A percentile compares a stretch with the other conserved stretches of the same genome.
These are phyloP conservation scores for Thalassaphorura encarpata DNA, from an alignment of 1,140 invertebrate genomes.

Conservation along the genomic window DNA sequence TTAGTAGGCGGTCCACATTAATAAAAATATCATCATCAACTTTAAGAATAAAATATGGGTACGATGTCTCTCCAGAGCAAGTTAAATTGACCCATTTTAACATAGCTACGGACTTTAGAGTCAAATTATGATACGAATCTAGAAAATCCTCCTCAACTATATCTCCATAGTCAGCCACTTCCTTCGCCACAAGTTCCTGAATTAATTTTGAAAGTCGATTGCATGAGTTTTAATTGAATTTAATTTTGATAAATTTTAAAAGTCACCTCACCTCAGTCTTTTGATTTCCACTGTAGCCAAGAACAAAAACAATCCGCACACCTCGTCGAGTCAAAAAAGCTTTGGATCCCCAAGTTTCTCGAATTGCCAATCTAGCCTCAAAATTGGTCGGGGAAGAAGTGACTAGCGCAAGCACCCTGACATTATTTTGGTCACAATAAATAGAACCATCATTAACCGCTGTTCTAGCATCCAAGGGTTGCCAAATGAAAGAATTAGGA, in stretches of 20 bases:
- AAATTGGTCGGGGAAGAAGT: slow-evolving; percentile 25
- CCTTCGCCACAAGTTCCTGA: slow-evolving; percentile 47
- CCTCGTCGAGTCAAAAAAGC: slow-evolving; percentile 43
- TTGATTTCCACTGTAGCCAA: slow-evolving; percentile 24
- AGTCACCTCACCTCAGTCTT: slow-evolving; percentile 16
- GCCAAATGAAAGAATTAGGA: slow-evolving; percentile 19
- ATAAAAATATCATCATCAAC: slow-evolving; percentile 47
- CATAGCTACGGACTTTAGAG: slow-evolving; percentile 75
- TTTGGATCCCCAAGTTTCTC: slow-evolving; percentile 68
- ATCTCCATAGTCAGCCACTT: slow-evolving; percentile 57
- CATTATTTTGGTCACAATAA: slow-evolving; percentile 17
- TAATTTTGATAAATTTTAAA: neutral
- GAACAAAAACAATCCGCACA: slow-evolving; percentile 26
- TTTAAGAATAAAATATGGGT: slow-evolving; percentile 40
- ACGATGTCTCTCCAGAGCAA: slow-evolving; percentile 16
- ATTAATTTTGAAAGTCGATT: slow-evolving; percentile 32
- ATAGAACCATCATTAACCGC: slow-evolving; percentile 7
- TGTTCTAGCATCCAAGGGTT: slow-evolving; percentile 12
- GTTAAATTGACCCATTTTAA: slow-evolving; percentile 54
- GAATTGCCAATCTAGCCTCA: slow-evolving; percentile 50
- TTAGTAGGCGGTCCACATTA: slow-evolving; percentile 36
- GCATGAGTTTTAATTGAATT: neutral
- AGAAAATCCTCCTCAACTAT: slow-evolving; percentile 83
- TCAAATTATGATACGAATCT: slow-evolving; percentile 87
- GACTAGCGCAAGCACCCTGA: slow-evolving; percentile 25